Base-by-base conservation (phyloP, 2,888 invertebrate species). In the Phaedon cochleariae region DNA sequence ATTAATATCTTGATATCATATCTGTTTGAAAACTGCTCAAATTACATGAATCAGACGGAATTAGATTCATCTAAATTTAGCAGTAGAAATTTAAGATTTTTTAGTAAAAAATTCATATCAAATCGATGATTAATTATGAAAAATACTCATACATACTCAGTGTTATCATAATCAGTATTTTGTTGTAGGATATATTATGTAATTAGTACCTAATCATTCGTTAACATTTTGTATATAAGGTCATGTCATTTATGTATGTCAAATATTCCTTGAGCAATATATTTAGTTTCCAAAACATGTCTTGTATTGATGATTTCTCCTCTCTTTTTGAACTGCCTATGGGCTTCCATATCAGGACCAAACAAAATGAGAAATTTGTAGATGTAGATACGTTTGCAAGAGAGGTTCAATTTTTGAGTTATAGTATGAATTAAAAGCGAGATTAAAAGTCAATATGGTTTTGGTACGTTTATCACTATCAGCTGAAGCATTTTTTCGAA, bases 21-120 rank as follows among this genome's bases (percentile, higher is more conserved):
- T 79, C 77, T 75, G 74, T 77, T 77, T 71, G 68, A 70, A 54
- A 74, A 75, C 76, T 76, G 79, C 74, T 75, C 74, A 75, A 74
- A 70, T 74, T 74, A 74, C 48, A 57, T 64, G 59, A 61, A 49
- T 53, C 55, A 55, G 31, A 18, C n/a, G 21, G 15, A 41, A 41
- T 41, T 15, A 41, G 18, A 46, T 66, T 66, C 66, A 53, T 54
- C 49, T 58, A 48, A 52, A 52, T 66, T 66, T 55, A 62, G 62
- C 62, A 62, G 62, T 66, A 59, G 58, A 41, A 41, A 37, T 59
- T 64, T 65, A 67, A 67, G 53, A 78, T 77, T 80, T 80, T 41
- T 77, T 75, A 77, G 80, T 79, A 81, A 83, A 80, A 73, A 78
- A 82, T 81, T 82, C 83, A 82, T 83, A 83, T 83, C 83, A 83